Evolutionary conservation across 2,797 vertebrate species (phyloP), one percentile per base, ranked within the genome.

Genomic region (Trichosurus vulpecula): DNA sequence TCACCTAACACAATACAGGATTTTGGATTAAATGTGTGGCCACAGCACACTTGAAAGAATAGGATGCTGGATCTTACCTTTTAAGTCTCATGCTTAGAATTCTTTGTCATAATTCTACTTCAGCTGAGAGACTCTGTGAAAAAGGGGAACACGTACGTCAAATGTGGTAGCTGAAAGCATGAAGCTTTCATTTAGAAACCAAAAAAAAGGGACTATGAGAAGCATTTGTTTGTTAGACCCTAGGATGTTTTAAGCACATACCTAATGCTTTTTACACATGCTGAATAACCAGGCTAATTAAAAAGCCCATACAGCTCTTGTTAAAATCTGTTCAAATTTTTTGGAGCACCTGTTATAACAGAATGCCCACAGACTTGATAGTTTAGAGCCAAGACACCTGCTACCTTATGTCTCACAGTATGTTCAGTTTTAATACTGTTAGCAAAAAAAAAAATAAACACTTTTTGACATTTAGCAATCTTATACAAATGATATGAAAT

Each of bases 341-440:
- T 99, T 98, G 98, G 98, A 99, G 98, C 99, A 99, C 99, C 99
- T 99, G 99, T 99, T 99, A 98, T 98, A 99, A 98, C 98, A 99
- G 98, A 99, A 99, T 99, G 99, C 98, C 99, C 99, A 99, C 98
- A 99, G 99, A 99, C 98, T 98, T 98, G 98, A 98, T 98, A 99
- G 98, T 98, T 98, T 98, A 98, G 98, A 98, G 98, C 98, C 99
- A 98, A 98, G 98, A 98, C 99, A 99, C 98, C 99, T 99, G 99
- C 98, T 99, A 99, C 99, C 99, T 99, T 99, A 99, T 99, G 98
- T 99, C 98, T 99, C 98, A 97, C 98, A 99, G 99, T 98, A 99
- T 99, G 98, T 99, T 99, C 98, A 97, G 98, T 98, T 98, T 98
- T 98, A 87, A 98, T 98, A 98, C 98, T 98, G 98, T 99, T 98